Evolutionary conservation across 1,140 invertebrate genomes (phyloP), one percentile per base, ranked within the genome.

Genomic region (Nephotettix cincticeps): DNA sequence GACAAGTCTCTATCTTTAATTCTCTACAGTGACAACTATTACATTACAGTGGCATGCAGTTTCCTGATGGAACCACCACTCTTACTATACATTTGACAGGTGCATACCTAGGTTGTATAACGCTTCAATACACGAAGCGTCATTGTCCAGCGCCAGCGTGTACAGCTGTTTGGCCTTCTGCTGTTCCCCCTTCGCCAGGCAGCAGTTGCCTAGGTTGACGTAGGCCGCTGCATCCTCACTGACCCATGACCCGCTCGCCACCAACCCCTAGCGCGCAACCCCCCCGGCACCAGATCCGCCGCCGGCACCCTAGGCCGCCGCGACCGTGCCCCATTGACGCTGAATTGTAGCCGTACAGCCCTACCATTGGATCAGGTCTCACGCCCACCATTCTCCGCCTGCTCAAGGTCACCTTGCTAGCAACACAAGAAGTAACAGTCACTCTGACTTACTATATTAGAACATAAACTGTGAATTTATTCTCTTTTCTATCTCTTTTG

Each of bases 121-220:
- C 6, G 93, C 96, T 83, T 97, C 95, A 29, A 96, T 89, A 79
- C 91, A 94, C 25, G 89, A 90, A 0, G 92, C 86, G 76, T 97
- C 93, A 76, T 90, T 91, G 69, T 93, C 88, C 54, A 97, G 78
- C 0, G 95, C 94, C 73, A 89, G 89, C 61, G 87, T 83, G 76
- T 94, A 93, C 77, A 89, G 89, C 77, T 92, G 87, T 71, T 88
- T 85, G 0, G 94, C 94, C 77, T 88, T 87, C 71, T 92, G 89
- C 65, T 86, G 84, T 69, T 96, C 91, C 56, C 86, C 86, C 76
- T 88, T 89, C 43, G 86, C 85, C 77, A 91, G 90, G 56, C 89
- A 87, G 74, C 93, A 93, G 78, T 95, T 95, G 1, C 94, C 93
- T 76, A 94, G 87, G 84, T 98, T 98, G 0, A 98, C 93, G 74